These are phyloP conservation scores for Sebastes iracundus DNA, from an alignment of 2,797 vertebrate species.

Conservation along the genomic window DNA sequence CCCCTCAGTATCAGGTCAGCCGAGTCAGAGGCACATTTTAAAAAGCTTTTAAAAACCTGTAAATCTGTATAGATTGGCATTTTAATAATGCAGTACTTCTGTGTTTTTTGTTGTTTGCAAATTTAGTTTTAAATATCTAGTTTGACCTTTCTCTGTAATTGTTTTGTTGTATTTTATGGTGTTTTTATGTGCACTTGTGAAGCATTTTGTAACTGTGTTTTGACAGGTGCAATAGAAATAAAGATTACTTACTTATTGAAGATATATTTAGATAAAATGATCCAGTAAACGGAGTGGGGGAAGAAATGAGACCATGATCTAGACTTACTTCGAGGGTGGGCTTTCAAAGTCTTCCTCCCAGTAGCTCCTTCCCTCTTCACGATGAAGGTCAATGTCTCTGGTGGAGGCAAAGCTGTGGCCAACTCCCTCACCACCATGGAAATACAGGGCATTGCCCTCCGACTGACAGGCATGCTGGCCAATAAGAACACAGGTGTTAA, in stretches of 20 bases:
- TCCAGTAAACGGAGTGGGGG: not conserved
- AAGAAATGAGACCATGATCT: not conserved
- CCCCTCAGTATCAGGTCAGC: constrained; percentile 7
- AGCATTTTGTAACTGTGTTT: not conserved
- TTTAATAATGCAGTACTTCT: not conserved
- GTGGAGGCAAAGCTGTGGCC: constrained; percentile 93
- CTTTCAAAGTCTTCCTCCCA: constrained; percentile 98
- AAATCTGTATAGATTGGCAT: not conserved
- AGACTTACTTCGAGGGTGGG: constrained; percentile 90
- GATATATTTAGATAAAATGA: not conserved
- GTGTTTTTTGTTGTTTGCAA: not conserved
- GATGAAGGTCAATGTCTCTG: constrained; percentile 92
- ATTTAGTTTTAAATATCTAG: not conserved
- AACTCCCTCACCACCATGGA: constrained; percentile 91
- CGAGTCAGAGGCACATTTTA: constrained; percentile 3
- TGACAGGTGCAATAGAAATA: not conserved
- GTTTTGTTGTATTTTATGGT: not conserved
- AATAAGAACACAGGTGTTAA: constrained; percentile 31
- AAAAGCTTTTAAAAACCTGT: constrained; percentile 9
- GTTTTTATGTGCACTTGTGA: not conserved
- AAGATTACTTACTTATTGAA: not conserved
- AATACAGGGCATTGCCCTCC: constrained; percentile 95
- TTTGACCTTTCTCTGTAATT: constrained; percentile 2
- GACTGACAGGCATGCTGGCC: constrained; percentile 97
- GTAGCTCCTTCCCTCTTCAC: constrained; percentile 91